Evolutionary conservation across 2,797 vertebrate species (phyloP).

Genomic region (Gila robusta): DNA sequence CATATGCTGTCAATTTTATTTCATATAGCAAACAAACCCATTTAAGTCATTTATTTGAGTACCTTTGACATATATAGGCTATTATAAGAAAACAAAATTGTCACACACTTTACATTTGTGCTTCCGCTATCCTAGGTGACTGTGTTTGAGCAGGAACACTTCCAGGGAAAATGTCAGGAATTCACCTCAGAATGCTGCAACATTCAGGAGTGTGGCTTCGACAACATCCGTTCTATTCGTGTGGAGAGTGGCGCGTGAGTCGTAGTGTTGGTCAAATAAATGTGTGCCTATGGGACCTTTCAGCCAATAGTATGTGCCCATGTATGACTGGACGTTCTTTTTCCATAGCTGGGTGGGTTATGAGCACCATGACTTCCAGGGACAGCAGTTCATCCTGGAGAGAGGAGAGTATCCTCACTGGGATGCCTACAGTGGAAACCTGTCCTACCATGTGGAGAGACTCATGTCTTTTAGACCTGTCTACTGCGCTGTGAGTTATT

Average conservation of each 20-base stretch:
- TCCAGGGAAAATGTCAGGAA: constrained; percentile 85
- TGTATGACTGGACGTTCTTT: background rate
- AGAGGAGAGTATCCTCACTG: constrained; percentile 87
- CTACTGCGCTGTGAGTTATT: constrained; percentile 81
- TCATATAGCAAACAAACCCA: background rate
- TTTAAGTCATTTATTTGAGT: background rate
- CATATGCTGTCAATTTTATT: background rate
- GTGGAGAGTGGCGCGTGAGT: constrained; percentile 87
- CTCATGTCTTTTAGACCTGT: constrained; percentile 76
- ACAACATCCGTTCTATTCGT: constrained; percentile 85
- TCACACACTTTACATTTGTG: background rate
- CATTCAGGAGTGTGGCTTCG: constrained; percentile 83
- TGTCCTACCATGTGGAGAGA: constrained; percentile 70
- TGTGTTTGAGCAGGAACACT: constrained; percentile 87
- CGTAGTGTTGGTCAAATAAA: background rate
- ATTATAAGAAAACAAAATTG: background rate
- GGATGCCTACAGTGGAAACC: constrained; percentile 83
- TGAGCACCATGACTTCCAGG: constrained; percentile 87
- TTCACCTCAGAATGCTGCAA: constrained; percentile 85
- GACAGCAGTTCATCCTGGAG: constrained; percentile 87
- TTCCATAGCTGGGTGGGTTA: constrained; percentile 82
- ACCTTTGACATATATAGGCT: background rate
- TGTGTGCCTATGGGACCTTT: background rate
- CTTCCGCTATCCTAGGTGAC: constrained; percentile 73
- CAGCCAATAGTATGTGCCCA: background rate